Percentiles rank a stretch among this genome's conserved stretches.
These are phyloP conservation scores for Mesaphorura yosii DNA, from an alignment of 1,140 invertebrate species.

Conservation along the genomic window DNA sequence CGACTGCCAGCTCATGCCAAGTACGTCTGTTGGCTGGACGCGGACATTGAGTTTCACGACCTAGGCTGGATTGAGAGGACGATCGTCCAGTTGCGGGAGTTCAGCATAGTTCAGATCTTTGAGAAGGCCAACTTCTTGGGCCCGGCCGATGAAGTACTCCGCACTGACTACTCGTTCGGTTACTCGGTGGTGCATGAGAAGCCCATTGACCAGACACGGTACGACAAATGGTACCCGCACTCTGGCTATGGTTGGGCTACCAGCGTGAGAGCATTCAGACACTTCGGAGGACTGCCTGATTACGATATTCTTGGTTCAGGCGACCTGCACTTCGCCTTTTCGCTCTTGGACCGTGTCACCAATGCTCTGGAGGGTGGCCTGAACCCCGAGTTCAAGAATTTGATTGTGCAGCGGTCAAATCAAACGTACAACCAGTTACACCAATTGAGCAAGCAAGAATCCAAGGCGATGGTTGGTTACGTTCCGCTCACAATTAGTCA, in stretches of 20 bases:
- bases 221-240: slow-evolving; percentile 20
- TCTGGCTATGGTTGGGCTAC: slow-evolving; percentile 18
- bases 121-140: slow-evolving; percentile 14
- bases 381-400: neutral
- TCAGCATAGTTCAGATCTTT: slow-evolving; percentile 15
- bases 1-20: slow-evolving; percentile 7
- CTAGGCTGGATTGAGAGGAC: slow-evolving; percentile 7
- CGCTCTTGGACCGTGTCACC: slow-evolving; percentile 10
- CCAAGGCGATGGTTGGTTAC: slow-evolving; percentile 3
- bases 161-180: slow-evolving; percentile 11
- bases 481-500: slow-evolving; percentile 12
- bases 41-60: slow-evolving; percentile 9
- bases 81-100: neutral
- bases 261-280: neutral
- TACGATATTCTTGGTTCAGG: slow-evolving; percentile 15
- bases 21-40: slow-evolving; percentile 17
- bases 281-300: slow-evolving; percentile 2
- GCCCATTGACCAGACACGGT: slow-evolving; percentile 15
- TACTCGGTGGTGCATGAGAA: slow-evolving; percentile 14
- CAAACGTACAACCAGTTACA: neutral
- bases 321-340: slow-evolving; percentile 17
- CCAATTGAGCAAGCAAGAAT: neutral
- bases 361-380: slow-evolving; percentile 9
- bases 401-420: slow-evolving; percentile 2
- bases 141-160: slow-evolving; percentile 1